phyloP scores from a whole-genome alignment of 2,888 invertebrate genomes.

The Eupithecia dodoneata region DNA sequence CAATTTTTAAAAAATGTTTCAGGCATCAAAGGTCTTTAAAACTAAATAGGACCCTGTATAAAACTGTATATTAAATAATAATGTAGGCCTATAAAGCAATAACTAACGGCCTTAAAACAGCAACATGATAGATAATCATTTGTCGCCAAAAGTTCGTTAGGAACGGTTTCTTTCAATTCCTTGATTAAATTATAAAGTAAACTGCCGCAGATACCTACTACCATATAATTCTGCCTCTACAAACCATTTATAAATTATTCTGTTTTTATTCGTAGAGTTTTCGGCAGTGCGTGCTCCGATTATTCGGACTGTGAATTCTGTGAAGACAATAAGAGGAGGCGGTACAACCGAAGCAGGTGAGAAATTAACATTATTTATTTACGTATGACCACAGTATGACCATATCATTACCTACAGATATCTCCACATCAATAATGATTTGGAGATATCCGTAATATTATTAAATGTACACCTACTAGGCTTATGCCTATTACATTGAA shows the following conservation, averaged over 20 bases:
- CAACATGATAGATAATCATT: neutral
- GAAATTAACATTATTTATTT: neutral
- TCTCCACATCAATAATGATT: no score
- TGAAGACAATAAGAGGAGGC: conserved; percentile 55
- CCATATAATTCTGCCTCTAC: no score
- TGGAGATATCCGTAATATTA: no score
- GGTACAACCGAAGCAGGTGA: conserved; percentile 41
- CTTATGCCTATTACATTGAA: no score
- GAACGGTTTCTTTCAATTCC: neutral
- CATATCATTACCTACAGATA: no score
- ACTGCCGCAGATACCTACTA: no score
- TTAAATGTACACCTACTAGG: no score
- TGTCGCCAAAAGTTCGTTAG: neutral
- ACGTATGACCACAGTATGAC: no score
- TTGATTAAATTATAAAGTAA: neutral
- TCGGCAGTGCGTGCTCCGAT: conserved; percentile 71
- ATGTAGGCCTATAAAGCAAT: no score
- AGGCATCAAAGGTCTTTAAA: no score
- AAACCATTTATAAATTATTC: conserved; percentile 8
- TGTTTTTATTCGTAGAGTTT: conserved; percentile 60
- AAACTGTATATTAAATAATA: neutral
- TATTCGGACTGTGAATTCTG: conserved; percentile 76
- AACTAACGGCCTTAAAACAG: neutral
- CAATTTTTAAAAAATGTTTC: no score
- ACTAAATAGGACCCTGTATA: neutral